Evolutionary conservation across 2,888 invertebrate genomes (phyloP).

Genomic region (Lycia hirtaria): DNA sequence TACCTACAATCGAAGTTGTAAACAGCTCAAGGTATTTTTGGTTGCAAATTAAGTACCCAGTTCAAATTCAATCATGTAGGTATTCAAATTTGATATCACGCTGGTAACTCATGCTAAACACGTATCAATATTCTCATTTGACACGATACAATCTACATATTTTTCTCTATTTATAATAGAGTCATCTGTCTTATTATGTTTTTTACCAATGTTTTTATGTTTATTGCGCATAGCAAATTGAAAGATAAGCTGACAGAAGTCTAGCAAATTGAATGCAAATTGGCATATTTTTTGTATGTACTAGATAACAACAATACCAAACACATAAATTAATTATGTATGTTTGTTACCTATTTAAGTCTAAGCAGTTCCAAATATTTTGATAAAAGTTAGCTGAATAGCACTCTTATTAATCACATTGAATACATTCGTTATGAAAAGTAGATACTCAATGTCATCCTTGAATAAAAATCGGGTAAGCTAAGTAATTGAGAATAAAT

Average conservation of each 20-base stretch:
- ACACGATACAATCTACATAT: conserved; percentile 2
- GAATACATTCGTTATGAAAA: too few relatives aligned
- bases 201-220: not conserved
- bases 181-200: conserved; percentile 3
- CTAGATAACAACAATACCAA: too few relatives aligned
- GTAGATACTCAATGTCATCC: too few relatives aligned
- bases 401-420: too few relatives aligned
- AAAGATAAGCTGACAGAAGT: conserved; percentile 28
- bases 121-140: conserved; percentile 6
- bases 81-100: not conserved
- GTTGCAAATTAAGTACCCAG: conserved; percentile 11
- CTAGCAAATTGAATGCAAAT: conserved; percentile 9
- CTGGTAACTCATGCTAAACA: not conserved
- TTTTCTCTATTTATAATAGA: conserved; percentile 9
- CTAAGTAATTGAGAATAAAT: too few relatives aligned
- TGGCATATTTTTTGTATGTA: not conserved
- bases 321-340: too few relatives aligned
- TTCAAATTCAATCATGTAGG: not conserved
- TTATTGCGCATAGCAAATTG: not conserved
- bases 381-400: too few relatives aligned
- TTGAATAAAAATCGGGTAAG: too few relatives aligned
- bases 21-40: conserved; percentile 1
- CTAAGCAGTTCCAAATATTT: too few relatives aligned
- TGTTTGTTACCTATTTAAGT: too few relatives aligned
- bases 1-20: not conserved